Evolutionary conservation across 2,888 invertebrate genomes (phyloP), one percentile per base, ranked within the genome.

Genomic region (Stratiomys singularior): DNA sequence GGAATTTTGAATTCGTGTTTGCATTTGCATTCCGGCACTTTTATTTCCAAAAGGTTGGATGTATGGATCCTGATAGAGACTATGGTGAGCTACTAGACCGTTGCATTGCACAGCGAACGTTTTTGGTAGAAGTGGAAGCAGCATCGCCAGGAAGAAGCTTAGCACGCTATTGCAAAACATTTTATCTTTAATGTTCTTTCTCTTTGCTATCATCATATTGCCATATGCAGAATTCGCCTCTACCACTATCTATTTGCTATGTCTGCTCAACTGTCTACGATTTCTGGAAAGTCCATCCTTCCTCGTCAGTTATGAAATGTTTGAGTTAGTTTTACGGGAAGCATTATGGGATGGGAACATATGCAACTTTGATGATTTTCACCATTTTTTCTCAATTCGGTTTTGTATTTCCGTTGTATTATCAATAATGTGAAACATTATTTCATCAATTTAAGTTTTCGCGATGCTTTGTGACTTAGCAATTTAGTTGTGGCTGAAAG

Each of bases 11-110:
- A 74, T 60, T 60, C 60, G 46, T 74, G 74, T 58, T 74, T 74
- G 74, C 60, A 58, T 74, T 58, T 74, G 74, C 74, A 60, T 74
- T 74, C 74, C 15, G 46, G 25, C 74, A 74, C 74, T 74, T 58
- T 47, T n/a, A 47, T 58, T 27, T 23, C 47, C 15, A 18, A 71
- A 71, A 47, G 52, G 21, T 15, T 27, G 25, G 23, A 4, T 71
- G 71, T 30, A 44, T 27, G 30, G 44, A 67, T 9, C 5, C 44
- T 15, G 37, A 37, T 37, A 37, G 37, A 37, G 37, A 5, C 9
- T 37, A 37, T 37, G 37, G 5, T 37, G 37, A 9, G 9, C 9
- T 3, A 3, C 37, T 37, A 37, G 37, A 37, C 37, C 9, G 37
- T 37, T 37, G 37, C 9, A 37, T 9, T 37, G 37, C 37, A 37